Base-by-base conservation (phyloP, 2,888 invertebrate genomes). In the Drosophila prostipennis region DNA sequence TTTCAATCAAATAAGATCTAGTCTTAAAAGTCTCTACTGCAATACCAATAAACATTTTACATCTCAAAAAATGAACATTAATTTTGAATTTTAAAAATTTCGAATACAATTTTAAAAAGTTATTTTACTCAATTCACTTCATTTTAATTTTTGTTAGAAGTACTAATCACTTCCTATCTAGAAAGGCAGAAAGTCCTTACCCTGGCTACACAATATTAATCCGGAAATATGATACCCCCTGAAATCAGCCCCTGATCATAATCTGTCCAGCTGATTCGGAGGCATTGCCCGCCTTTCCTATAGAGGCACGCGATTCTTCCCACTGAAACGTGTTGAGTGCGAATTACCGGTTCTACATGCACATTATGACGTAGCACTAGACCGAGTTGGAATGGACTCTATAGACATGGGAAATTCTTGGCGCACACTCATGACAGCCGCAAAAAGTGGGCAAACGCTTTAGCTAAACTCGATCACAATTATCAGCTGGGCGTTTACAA, bases 291-390 rank as follows among this genome's bases (percentile, higher is more conserved):
- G 48, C 32, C 34, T 14, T 26, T 51, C 40, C 4, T 6, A 34
- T 19, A 37, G 16, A 43, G 45, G 53, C 59, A 59, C 59, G 59
- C 59, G 59, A 52, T 59, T 53, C 43, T 53, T 54, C 64, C 65
- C 54, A 64, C 34, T 29, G 16, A 60, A 56, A 43, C 45, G 46
- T 36, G 40, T 63, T 37, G 8, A 4, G 29, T 54, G 45, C 52
- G 14, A 36, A 53, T 48, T 68, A 84, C 81, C 79, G 77, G 81
- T 81, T 81, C 45, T 55, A 34, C n/a, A 39, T 45, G 29, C 49
- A 36, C 26, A n/a, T 37, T 6, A 19, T 71, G 70, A 60, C 54
- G 57, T 48, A 32, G 37, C 52, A 34, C 45, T 1, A 11, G 8
- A 34, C 34, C 56, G 14, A 40, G 32, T 56, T 8, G n/a, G 32